phyloP scores from a whole-genome alignment of 2,888 invertebrate genomes.

The Gymnocheta viridis region DNA sequence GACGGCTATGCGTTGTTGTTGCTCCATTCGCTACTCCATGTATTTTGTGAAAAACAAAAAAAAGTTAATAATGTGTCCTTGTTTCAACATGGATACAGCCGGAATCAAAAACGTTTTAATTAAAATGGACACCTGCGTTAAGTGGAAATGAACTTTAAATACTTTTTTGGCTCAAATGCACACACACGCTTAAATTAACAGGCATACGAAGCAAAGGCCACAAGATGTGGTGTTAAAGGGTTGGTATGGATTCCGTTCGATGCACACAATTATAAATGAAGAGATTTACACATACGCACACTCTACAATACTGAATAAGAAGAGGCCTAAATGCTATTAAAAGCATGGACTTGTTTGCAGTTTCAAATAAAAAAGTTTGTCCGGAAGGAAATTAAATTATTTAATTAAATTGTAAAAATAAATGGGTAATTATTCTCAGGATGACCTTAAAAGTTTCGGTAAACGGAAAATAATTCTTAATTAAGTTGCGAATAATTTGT shows the following conservation, averaged over 20 bases:
- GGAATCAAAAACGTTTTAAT: constrained; percentile 56
- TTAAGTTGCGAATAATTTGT: too few species aligned
- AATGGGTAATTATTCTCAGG: not conserved
- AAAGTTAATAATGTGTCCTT: not conserved
- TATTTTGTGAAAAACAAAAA: not conserved
- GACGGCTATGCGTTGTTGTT: not conserved
- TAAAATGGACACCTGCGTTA: constrained; percentile 65
- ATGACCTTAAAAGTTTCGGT: too few species aligned
- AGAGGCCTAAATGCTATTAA: not conserved
- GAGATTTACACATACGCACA: not conserved
- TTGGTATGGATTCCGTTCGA: constrained; percentile 47
- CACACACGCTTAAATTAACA: not conserved
- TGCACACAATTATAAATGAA: not conserved
- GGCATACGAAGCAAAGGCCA: not conserved
- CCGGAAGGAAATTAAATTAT: not conserved
- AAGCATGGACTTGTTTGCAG: not conserved
- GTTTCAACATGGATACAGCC: constrained; percentile 11
- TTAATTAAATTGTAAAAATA: not conserved
- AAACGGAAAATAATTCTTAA: too few species aligned
- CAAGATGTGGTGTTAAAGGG: constrained; percentile 36
- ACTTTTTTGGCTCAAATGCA: constrained; percentile 17
- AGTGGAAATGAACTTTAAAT: constrained; percentile 54
- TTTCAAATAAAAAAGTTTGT: not conserved
- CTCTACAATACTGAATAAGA: not conserved
- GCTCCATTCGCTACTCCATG: not conserved